A percentile compares a stretch with the other conserved stretches of the same genome.
Evolutionary conservation across 2,888 invertebrate genomes (phyloP).

Genomic region (Eumacrocentrus americanus): DNA sequence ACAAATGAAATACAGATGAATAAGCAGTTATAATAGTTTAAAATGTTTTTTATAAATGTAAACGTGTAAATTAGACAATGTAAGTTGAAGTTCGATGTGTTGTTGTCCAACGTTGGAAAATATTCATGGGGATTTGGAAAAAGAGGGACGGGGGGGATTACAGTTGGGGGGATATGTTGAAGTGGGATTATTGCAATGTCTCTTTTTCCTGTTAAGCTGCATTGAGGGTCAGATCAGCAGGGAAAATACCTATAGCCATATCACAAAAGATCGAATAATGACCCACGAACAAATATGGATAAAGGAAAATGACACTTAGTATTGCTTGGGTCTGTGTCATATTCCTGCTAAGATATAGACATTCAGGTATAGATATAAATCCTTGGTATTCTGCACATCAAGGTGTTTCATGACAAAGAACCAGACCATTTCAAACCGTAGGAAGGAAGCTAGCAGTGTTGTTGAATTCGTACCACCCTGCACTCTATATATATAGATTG

Average conservation of each 20-base stretch:
- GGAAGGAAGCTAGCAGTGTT: slow-evolving; percentile 2
- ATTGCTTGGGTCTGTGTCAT: not conserved
- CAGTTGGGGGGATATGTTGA: slow-evolving; percentile 8
- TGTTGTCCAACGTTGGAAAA: too few species aligned
- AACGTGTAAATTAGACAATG: too few species aligned
- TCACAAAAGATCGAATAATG: slow-evolving; percentile 26
- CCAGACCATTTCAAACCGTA: not conserved
- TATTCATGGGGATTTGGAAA: slow-evolving; percentile 9
- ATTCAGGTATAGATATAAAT: not conserved
- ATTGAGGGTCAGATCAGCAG: slow-evolving; percentile 25
- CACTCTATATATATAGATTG: not conserved
- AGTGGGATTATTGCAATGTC: slow-evolving; percentile 16
- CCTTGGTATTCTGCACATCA: slow-evolving; percentile 4
- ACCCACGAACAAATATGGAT: slow-evolving; percentile 23
- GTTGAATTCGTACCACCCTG: slow-evolving; percentile 25
- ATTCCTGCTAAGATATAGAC: too few species aligned
- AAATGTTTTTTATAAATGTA: too few species aligned
- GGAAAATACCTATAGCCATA: slow-evolving; percentile 13
- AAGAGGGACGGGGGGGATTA: too few species aligned
- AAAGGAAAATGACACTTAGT: slow-evolving; percentile 9
- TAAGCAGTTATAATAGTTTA: too few species aligned
- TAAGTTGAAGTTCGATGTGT: too few species aligned
- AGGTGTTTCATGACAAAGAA: slow-evolving; percentile 8
- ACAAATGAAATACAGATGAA: too few species aligned
- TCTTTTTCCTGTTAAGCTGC: not conserved